These are phyloP conservation scores for Drosophila novamexicana DNA, from an alignment of 1,140 invertebrate genomes.

Conservation along the genomic window DNA sequence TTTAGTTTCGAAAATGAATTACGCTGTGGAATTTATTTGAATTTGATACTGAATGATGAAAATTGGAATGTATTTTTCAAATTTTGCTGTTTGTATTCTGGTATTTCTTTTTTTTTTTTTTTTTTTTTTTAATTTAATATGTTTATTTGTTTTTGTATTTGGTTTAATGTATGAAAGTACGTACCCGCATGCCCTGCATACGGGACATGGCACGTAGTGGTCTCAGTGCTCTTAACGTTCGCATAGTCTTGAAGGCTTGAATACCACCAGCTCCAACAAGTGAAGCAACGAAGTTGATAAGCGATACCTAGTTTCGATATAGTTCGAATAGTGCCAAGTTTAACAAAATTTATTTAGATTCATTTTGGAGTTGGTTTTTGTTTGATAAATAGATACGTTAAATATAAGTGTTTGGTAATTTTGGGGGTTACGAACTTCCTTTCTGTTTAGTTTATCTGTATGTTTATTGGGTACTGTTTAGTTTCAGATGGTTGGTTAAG, in stretches of 20 bases:
- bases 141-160: slow-evolving; percentile 43
- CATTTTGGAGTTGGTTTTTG: slow-evolving; percentile 11
- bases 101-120: slow-evolving; percentile 43
- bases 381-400: slow-evolving; percentile 38
- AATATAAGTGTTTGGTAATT: slow-evolving; percentile 28
- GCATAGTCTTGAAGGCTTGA: slow-evolving; percentile 99
- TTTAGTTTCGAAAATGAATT: slow-evolving; percentile 15
- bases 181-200: slow-evolving; percentile 99
- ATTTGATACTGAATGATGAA: slow-evolving; percentile 57
- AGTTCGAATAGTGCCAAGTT: slow-evolving; percentile 82
- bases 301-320: slow-evolving; percentile 91
- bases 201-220: slow-evolving; percentile 97
- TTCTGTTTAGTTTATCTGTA: slow-evolving; percentile 14
- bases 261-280: slow-evolving; percentile 96
- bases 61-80: slow-evolving; percentile 39
- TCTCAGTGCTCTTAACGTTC: slow-evolving; percentile 96
- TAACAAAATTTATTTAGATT: slow-evolving; percentile 56
- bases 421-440: slow-evolving; percentile 28
- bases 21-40: slow-evolving; percentile 50
- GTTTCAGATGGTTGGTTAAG: background rate
- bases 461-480: background rate
- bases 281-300: slow-evolving; percentile 98
- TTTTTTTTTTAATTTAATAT: slow-evolving; percentile 44
- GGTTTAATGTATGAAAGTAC: slow-evolving; percentile 85
- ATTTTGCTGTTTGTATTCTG: slow-evolving; percentile 33